phyloP scores from a whole-genome alignment of 2,888 invertebrate genomes.

The Drosophila bunnanda region DNA sequence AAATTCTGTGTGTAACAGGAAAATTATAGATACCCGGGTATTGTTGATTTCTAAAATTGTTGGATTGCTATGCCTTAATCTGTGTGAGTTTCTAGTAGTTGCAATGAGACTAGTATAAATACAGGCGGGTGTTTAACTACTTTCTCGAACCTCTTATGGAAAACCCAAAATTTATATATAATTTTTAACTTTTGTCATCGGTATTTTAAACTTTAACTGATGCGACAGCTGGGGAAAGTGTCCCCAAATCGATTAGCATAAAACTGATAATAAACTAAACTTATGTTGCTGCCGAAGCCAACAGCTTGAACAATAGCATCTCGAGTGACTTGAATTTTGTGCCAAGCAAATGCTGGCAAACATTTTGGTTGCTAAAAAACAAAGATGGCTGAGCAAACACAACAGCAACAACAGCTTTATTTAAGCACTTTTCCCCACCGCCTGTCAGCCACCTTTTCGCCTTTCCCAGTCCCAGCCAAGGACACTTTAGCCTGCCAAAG shows the following conservation, averaged over 20 bases:
- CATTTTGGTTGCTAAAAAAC: slow-evolving; percentile 20
- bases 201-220: slow-evolving; percentile 2
- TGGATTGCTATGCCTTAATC: slow-evolving; percentile 6
- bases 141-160: background rate
- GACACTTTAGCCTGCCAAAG: slow-evolving; percentile 60
- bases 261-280: slow-evolving; percentile 41
- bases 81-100: slow-evolving; percentile 5
- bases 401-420: slow-evolving; percentile 38
- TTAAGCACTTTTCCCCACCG: slow-evolving; percentile 35
- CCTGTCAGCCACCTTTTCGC: slow-evolving; percentile 40
- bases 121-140: no score
- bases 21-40: slow-evolving; percentile 25
- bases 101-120: background rate
- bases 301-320: slow-evolving; percentile 27
- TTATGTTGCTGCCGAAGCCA: slow-evolving; percentile 21
- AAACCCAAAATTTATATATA: background rate
- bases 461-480: slow-evolving; percentile 33
- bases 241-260: slow-evolving; percentile 41
- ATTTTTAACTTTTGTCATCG: background rate
- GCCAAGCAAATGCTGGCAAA: slow-evolving; percentile 14
- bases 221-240: slow-evolving; percentile 19
- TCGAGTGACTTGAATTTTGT: slow-evolving; percentile 15
- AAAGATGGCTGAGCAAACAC: slow-evolving; percentile 11
- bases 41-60: slow-evolving; percentile 17
- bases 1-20: slow-evolving; percentile 14